These are phyloP conservation scores for Dryococelus australis DNA, from an alignment of 2,888 invertebrate species.

Conservation along the genomic window DNA sequence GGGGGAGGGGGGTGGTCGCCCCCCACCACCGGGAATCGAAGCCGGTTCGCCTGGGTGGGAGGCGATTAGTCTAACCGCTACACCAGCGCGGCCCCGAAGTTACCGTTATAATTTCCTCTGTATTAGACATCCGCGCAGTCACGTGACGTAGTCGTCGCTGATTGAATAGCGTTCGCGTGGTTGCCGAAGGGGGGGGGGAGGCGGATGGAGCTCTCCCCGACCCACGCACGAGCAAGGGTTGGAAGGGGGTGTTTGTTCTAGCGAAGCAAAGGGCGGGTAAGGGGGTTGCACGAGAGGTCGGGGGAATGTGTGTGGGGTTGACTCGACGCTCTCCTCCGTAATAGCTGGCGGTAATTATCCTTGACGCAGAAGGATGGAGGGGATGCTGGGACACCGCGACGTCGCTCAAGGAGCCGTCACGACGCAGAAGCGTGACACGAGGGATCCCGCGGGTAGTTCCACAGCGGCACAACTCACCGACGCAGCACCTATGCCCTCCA, in stretches of 20 bases:
- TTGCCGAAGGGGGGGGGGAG: too few relatives aligned
- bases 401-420: constrained; percentile 9
- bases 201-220: too few relatives aligned
- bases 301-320: background rate
- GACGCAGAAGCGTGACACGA: background rate
- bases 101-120: too few relatives aligned
- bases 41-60: too few relatives aligned
- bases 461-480: background rate
- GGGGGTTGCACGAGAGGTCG: background rate
- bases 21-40: too few relatives aligned
- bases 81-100: too few relatives aligned
- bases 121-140: too few relatives aligned
- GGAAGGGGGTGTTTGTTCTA: background rate
- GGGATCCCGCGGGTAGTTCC: background rate
- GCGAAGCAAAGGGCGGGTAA: background rate
- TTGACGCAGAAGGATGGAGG: background rate
- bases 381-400: background rate
- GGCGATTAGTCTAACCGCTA: too few relatives aligned
- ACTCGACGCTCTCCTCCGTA: background rate
- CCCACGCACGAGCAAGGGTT: too few relatives aligned
- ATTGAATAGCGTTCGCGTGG: background rate
- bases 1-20: too few relatives aligned
- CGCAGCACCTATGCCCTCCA: too few relatives aligned
- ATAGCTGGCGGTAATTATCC: constrained; percentile 11
- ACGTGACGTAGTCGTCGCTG: background rate